These are phyloP conservation scores for Danaus chrysippus DNA, from an alignment of 2,888 invertebrate species.

Conservation along the genomic window DNA sequence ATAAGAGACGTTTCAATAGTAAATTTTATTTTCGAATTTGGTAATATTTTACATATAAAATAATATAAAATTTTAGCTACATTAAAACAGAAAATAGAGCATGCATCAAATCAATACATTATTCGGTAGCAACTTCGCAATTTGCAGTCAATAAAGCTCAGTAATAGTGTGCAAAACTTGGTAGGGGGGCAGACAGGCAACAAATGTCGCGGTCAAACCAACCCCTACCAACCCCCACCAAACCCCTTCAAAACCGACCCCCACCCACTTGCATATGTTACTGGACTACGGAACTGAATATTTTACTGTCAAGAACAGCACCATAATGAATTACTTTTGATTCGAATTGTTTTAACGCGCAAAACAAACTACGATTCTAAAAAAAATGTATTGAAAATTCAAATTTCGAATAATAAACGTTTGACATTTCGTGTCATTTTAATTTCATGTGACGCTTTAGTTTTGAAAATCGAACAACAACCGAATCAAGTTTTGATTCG, in stretches of 20 bases:
- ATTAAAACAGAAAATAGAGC: neutral
- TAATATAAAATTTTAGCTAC: neutral
- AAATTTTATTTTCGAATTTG: no score
- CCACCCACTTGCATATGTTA: conserved; percentile 3
- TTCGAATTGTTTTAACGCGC: no score
- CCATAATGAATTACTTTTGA: no score
- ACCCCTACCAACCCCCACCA: conserved; percentile 38
- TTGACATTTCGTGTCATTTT: no score
- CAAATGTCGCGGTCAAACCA: conserved; percentile 75
- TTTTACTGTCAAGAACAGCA: no score
- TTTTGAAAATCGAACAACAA: conserved; percentile 41
- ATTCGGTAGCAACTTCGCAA: conserved; percentile 32
- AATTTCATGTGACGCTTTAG: no score
- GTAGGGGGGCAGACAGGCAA: conserved; percentile 59
- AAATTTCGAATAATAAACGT: no score
- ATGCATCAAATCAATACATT: conserved; percentile 29
- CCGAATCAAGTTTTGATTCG: no score
- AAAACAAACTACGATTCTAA: no score
- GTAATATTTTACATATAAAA: neutral
- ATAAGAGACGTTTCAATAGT: no score
- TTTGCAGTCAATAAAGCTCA: conserved; percentile 38
- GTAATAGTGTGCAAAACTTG: conserved; percentile 45
- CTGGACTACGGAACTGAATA: neutral
- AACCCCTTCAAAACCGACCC: conserved; percentile 16
- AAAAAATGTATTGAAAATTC: no score